A percentile compares a stretch with the other conserved stretches of the same genome.
phyloP scores from a whole-genome alignment of 2,888 invertebrate species.

The Drosophila monieri region DNA sequence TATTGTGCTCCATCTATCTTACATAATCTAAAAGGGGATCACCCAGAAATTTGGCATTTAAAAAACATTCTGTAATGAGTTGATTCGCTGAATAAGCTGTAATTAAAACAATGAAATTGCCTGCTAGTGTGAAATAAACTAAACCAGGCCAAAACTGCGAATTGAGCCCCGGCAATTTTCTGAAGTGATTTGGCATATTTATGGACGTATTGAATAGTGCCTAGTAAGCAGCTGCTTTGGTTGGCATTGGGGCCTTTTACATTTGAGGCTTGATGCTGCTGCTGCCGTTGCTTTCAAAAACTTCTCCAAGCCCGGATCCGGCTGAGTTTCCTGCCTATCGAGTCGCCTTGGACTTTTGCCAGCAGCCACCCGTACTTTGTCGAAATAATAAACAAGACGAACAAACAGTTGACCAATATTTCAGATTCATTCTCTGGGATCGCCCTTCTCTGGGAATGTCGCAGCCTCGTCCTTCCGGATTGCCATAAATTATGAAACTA shows the following conservation, averaged over 20 bases:
- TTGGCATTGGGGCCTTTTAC: constrained; percentile 44
- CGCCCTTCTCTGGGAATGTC: constrained; percentile 17
- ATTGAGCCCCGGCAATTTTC: constrained; percentile 34
- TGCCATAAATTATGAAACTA: constrained; percentile 62
- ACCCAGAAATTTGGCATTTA: not conserved
- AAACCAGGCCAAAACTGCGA: constrained; percentile 54
- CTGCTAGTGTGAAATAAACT: constrained; percentile 12
- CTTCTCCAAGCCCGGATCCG: constrained; percentile 6
- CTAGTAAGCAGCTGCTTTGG: constrained; percentile 41
- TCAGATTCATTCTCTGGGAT: constrained; percentile 43
- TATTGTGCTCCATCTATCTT: too few species aligned
- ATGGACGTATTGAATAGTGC: constrained; percentile 46
- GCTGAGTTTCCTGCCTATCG: constrained; percentile 22
- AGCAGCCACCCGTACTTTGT: constrained; percentile 26
- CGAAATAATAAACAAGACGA: constrained; percentile 60
- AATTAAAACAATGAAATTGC: constrained; percentile 46
- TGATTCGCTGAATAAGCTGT: constrained; percentile 21
- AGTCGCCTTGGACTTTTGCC: constrained; percentile 21
- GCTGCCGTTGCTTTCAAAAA: constrained; percentile 9
- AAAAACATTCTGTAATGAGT: constrained; percentile 23
- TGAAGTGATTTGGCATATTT: constrained; percentile 61
- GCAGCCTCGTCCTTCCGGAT: constrained; percentile 41
- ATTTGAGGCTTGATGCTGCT: constrained; percentile 14
- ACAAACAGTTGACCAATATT: constrained; percentile 66
- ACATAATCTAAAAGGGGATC: too few species aligned